A percentile compares a stretch with the other conserved stretches of the same genome.
phyloP scores from a whole-genome alignment of 2,888 invertebrate species.

The Drosophila nigritarsus region DNA sequence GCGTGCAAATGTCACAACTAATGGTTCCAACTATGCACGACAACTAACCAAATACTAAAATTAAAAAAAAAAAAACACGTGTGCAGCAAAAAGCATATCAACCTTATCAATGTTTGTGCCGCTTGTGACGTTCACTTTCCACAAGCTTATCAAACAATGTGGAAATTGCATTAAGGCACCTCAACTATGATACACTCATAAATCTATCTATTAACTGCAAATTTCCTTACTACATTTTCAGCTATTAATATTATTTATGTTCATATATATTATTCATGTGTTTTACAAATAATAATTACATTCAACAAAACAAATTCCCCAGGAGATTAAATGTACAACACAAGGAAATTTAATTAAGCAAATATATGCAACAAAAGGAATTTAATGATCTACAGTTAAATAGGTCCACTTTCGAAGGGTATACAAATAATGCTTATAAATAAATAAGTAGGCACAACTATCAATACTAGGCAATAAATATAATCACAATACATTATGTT shows the following conservation, averaged over 20 bases:
- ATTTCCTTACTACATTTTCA: background rate
- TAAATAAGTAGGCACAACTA: slow-evolving; percentile 14
- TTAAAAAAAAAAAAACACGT: slow-evolving; percentile 26
- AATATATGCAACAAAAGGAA: background rate
- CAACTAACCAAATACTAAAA: slow-evolving; percentile 36
- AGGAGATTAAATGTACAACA: background rate
- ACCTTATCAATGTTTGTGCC: slow-evolving; percentile 34
- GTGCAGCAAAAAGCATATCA: slow-evolving; percentile 23
- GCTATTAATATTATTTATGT: background rate
- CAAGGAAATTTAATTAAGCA: too few species aligned
- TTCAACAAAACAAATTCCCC: background rate
- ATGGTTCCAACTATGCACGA: slow-evolving; percentile 25
- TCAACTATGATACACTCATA: background rate
- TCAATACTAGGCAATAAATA: background rate
- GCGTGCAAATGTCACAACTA: slow-evolving; percentile 32
- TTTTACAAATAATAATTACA: background rate
- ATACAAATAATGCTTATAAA: background rate
- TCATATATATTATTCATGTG: background rate
- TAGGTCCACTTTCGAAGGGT: background rate
- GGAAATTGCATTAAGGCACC: background rate
- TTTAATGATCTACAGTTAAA: background rate
- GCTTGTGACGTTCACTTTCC: slow-evolving; percentile 59
- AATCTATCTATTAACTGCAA: background rate
- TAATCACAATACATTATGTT: slow-evolving; percentile 25
- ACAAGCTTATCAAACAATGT: slow-evolving; percentile 44